These are phyloP conservation scores for Nasonia giraulti DNA, from an alignment of 1,140 invertebrate species.

Conservation along the genomic window DNA sequence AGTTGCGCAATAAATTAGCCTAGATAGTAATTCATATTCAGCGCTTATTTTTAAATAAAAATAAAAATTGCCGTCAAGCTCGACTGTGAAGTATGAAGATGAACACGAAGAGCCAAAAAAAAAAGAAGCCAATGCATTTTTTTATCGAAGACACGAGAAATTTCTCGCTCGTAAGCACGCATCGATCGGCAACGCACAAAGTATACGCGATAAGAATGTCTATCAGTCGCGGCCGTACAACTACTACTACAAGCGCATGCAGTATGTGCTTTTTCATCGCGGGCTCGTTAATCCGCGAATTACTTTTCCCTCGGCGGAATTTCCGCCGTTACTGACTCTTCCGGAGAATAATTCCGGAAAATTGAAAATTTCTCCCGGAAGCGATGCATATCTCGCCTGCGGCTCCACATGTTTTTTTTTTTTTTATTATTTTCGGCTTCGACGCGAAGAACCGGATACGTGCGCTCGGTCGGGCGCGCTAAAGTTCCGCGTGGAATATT, in stretches of 20 bases:
- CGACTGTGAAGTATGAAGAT: not conserved
- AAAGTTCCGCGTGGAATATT: not conserved
- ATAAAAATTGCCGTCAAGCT: too few species aligned
- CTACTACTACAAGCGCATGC: too few species aligned
- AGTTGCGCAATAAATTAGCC: too few species aligned
- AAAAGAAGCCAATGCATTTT: not conserved
- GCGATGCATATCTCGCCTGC: too few species aligned
- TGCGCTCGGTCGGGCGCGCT: not conserved
- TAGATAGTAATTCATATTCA: too few species aligned
- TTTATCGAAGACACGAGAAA: constrained; percentile 2
- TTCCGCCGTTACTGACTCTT: not conserved
- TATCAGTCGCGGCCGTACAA: not conserved
- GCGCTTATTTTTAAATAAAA: too few species aligned
- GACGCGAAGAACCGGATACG: not conserved
- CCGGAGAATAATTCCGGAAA: not conserved
- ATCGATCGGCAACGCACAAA: constrained; percentile 19
- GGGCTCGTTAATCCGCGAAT: not conserved
- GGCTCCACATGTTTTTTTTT: too few species aligned
- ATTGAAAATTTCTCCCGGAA: not conserved
- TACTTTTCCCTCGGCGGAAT: constrained; percentile 4
- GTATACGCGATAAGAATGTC: constrained; percentile 33
- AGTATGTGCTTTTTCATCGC: not conserved
- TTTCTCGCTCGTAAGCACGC: not conserved
- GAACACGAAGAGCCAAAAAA: not conserved
- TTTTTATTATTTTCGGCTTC: too few species aligned